Evolutionary conservation across 1,140 invertebrate genomes (phyloP), one percentile per base, ranked within the genome.

Genomic region (Calliopsis andreniformis): DNA sequence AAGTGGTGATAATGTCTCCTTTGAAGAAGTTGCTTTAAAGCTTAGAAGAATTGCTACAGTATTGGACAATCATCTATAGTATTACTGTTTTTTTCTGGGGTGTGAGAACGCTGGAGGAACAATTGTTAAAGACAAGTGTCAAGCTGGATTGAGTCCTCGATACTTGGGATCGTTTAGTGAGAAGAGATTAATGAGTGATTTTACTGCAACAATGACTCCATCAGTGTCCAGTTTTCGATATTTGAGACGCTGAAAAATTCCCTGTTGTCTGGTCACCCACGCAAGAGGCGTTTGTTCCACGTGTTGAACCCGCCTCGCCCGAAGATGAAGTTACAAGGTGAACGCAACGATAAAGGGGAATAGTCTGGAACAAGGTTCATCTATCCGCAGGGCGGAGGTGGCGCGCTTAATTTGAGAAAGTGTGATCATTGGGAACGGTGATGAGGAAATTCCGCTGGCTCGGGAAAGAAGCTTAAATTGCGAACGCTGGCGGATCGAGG

Each of bases 371-470:
- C 45, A 56, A 75, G 67, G 53, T 45, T 56, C 51, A 35, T 25
- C 30, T 20, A 39, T 18, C 3, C 8, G 10, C 10, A 7, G 18
- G 45, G 18, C 10, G 61, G 14, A 7, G 49, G 49, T 20, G 35
- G 61, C 7, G 49, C 39, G 71, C 58, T 67, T 75, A 75, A 75
- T 75, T 75, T 16, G 63, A 66, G 71, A 58, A 28, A 56, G 49
- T 47, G 63, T 39, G 71, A 67, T 75, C 71, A 25, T 16, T 7
- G 51, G 28, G 25, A n/a, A 28, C 71, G 51, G 51, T 56, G 71
- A 75, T 45, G 71, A 75, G 42, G 42, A 75, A 75, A 67, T 75
- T 58, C 71, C 71, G 51, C 56, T 42, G 71, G 25, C 10, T 20
- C 14, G 49, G 62, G 10, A 45, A 67, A 56, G 49, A 39, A 56